Percentiles rank a stretch among this genome's conserved stretches.
Evolutionary conservation across 2,113 vertebrate species (phyloP).

Genomic region (Dipodomys spectabilis): DNA sequence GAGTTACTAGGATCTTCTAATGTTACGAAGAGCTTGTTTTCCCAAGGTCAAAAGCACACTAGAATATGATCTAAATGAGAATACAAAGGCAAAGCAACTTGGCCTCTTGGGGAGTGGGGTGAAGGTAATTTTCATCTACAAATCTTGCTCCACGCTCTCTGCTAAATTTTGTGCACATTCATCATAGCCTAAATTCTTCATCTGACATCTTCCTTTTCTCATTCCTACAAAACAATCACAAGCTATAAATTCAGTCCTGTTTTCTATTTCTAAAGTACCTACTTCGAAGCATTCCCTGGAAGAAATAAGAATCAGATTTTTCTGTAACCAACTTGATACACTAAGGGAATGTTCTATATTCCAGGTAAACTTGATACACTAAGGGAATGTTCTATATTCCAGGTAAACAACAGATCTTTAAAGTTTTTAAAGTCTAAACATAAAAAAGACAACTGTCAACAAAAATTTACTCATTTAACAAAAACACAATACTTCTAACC

Average conservation of each 20-base stretch:
- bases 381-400: background rate
- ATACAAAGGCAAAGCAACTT: background rate
- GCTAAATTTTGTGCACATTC: background rate
- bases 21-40: background rate
- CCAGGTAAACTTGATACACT: background rate
- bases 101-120: background rate
- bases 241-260: background rate
- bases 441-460: background rate
- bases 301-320: background rate
- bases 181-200: background rate
- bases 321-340: background rate
- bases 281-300: background rate
- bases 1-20: background rate
- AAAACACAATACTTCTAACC: conserved; percentile 10
- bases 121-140: background rate
- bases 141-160: background rate
- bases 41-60: background rate
- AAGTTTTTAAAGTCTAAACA: background rate
- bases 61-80: background rate
- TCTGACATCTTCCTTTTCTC: accelerated
- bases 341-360: background rate
- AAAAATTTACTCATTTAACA: conserved; percentile 6
- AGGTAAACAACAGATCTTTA: background rate
- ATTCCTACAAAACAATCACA: background rate
- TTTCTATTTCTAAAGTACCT: background rate